A percentile compares a stretch with the other conserved stretches of the same genome.
phyloP scores from a whole-genome alignment of 2,797 vertebrate genomes.

The Leptatherina wallacei region DNA sequence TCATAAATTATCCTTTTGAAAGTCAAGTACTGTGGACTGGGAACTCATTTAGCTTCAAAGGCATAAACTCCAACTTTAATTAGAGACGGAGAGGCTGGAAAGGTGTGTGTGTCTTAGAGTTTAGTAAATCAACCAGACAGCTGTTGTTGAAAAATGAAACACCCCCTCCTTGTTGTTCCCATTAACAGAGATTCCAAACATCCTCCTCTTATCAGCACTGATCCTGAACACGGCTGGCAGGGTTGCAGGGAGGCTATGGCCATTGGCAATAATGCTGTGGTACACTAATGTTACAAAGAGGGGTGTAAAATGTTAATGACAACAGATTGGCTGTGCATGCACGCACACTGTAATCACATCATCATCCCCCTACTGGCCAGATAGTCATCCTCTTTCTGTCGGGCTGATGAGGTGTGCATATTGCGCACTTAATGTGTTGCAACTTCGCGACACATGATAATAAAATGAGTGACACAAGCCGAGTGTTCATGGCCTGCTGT shows the following conservation, averaged over 20 bases:
- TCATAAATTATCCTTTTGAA: conserved; percentile 6
- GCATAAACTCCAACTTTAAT: conserved; percentile 60
- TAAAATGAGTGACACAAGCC: conserved; percentile 11
- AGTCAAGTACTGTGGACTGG: conserved; percentile 18
- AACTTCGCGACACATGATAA: conserved; percentile 12
- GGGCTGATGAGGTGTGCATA: conserved; percentile 24
- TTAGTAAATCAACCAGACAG: conserved; percentile 55
- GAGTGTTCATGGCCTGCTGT: conserved; percentile 16
- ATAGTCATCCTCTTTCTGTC: conserved; percentile 29
- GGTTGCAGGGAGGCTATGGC: conserved; percentile 44
- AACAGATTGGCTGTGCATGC: conserved; percentile 53
- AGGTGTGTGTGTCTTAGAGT: conserved; percentile 1
- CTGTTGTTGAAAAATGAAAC: conserved; percentile 64
- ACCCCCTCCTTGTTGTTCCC: conserved; percentile 52
- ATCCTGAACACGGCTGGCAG: conserved; percentile 63
- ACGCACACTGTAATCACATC: conserved; percentile 61
- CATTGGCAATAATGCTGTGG: conserved; percentile 40
- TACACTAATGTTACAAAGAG: conserved; percentile 57
- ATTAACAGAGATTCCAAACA: conserved; percentile 66
- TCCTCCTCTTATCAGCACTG: conserved; percentile 57
- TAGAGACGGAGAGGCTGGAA: conserved; percentile 27
- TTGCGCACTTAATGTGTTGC: conserved; percentile 14
- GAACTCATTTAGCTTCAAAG: conserved; percentile 46
- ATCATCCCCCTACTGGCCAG: conserved; percentile 33
- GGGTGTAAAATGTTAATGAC: conserved; percentile 70